A percentile compares a stretch with the other conserved stretches of the same genome.
phyloP scores from a whole-genome alignment of 2,797 vertebrate species.

The Alcedo quadribrachys region DNA sequence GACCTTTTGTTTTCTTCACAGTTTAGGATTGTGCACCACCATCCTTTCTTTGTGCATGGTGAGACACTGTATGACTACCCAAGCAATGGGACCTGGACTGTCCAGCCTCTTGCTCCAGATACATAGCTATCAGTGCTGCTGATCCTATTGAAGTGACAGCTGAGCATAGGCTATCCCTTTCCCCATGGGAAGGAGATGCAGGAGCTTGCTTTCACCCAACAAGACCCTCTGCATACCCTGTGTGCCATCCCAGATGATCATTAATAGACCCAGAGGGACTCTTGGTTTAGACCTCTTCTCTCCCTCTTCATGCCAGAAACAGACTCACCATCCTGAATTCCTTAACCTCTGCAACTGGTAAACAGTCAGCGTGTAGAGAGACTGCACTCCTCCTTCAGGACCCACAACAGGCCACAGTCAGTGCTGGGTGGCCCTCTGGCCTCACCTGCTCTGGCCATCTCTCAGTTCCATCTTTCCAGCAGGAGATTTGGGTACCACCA shows the following conservation, averaged over 20 bases:
- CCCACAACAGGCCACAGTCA: not conserved
- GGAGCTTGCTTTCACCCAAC: not conserved
- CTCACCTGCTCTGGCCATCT: not conserved
- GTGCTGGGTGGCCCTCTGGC: not conserved
- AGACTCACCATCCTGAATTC: not conserved
- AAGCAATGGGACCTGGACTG: not conserved
- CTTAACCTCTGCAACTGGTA: not conserved
- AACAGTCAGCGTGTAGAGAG: not conserved
- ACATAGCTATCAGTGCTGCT: fast-evolving
- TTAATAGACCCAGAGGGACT: not conserved
- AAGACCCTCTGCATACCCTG: not conserved
- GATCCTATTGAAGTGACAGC: not conserved
- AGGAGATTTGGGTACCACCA: not conserved
- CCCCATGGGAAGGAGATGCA: not conserved
- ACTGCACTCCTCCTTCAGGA: not conserved
- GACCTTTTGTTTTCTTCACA: not conserved
- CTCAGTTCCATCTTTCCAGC: not conserved
- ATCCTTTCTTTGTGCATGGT: not conserved
- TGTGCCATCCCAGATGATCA: not conserved
- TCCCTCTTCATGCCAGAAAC: not conserved
- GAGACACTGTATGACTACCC: not conserved
- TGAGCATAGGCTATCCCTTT: not conserved
- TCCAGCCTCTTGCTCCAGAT: not conserved
- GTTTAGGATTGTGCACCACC: not conserved
- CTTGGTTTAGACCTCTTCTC: not conserved